Conservation (phyloP, 2,888 invertebrate genomes). For the Drosophila silvestris region DNA sequence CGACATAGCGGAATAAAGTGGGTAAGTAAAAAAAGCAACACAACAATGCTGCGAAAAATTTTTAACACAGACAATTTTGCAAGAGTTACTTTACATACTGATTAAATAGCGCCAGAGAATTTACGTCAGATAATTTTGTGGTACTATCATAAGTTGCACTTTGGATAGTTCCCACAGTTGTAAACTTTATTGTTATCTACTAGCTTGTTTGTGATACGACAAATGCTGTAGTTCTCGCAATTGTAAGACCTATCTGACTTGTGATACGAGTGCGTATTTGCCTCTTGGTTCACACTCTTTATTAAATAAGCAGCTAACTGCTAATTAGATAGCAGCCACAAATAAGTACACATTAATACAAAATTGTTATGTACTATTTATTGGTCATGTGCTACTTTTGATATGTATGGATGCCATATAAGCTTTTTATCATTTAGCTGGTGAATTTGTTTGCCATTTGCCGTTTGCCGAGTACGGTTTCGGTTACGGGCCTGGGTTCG, state of each 20-base stretch:
- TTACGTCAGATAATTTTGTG: conserved; percentile 46
- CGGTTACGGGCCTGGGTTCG: neutral
- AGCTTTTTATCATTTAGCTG: conserved; percentile 37
- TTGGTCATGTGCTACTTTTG: conserved; percentile 54
- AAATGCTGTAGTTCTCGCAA: conserved; percentile 36
- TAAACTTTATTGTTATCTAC: conserved; percentile 39
- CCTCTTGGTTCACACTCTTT: conserved; percentile 57
- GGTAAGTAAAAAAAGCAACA: conserved; percentile 44
- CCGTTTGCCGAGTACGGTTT: conserved; percentile 8
- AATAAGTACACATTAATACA: conserved; percentile 24
- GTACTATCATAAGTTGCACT: conserved; percentile 37
- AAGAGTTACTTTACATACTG: conserved; percentile 38
- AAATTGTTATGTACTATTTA: conserved; percentile 42
- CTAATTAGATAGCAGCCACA: conserved; percentile 45
- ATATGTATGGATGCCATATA: conserved; percentile 35
- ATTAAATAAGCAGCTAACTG: conserved; percentile 54
- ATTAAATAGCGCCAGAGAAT: conserved; percentile 31
- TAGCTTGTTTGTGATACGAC: conserved; percentile 29
- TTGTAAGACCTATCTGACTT: conserved; percentile 17
- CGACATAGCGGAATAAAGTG: conserved; percentile 32
- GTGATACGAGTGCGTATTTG: conserved; percentile 42
- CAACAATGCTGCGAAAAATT: conserved; percentile 50
- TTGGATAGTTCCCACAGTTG: conserved; percentile 48
- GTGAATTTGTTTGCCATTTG: conserved; percentile 18
- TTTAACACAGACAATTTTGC: conserved; percentile 43